Base-by-base conservation (phyloP, 2,888 invertebrate genomes). In the Bibio marci region DNA sequence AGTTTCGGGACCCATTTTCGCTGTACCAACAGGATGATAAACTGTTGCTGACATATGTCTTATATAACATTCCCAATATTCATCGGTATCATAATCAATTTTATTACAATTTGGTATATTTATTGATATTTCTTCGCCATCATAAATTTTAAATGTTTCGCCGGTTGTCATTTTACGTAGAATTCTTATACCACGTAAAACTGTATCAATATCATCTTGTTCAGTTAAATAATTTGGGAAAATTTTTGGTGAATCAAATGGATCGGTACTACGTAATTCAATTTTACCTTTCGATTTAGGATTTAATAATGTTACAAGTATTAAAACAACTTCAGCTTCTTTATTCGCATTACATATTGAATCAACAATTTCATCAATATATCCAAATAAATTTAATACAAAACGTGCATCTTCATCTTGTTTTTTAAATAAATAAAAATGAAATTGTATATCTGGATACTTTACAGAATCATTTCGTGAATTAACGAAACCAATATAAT, bases 11-110 rank as follows among this genome's bases (percentile, higher is more conserved):
- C 76, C 80, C 77, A 81, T 81, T 56, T 73, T 74, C 36, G 70
- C 70, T 1, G 76, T 79, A 35, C 80, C 76, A 1, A 71, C 71
- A 1, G 76, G 73, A 52, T 82, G 80, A 55, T 76, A 80, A 22
- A 70, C 52, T 2, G 71, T 69, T 1, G 65, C 58, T 7, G 63
- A 64, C 54, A 70, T 62, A 43, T 69, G 61, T 13, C 63, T 59
- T 6, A 70, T 63, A 30, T 70, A 65, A 49, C 76, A 76, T 44
- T 59, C 57, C 69, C 72, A 70, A 51, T 71, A 76, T 0, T 52
- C 52, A 33, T 66, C 59, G 2, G 59, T 52, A 31, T 54, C 49
- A 37, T 53, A 55, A n/a, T 47, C 44, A 30, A 41, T 35, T 5
- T 10, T 12, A 11, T 41, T 35, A 28, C 46, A 47, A 22, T 38